phyloP scores from a whole-genome alignment of 2,797 vertebrate species.

The Amphiprion clarkii region DNA sequence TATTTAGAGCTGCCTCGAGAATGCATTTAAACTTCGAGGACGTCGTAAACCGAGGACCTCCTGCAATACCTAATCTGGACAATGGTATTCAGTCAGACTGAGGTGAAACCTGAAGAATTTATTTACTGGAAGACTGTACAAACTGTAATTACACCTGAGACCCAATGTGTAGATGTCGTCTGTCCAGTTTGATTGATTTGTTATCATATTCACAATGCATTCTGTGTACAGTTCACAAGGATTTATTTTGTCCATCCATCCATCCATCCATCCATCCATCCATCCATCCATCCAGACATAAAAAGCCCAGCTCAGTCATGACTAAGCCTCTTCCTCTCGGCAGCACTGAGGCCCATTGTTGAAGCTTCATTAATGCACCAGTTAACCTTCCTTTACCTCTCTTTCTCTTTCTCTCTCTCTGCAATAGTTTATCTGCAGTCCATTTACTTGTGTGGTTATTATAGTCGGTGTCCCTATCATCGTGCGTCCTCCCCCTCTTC shows the following conservation, averaged over 20 bases:
- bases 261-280: conserved; percentile 10
- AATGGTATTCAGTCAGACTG: too few relatives aligned
- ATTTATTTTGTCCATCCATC: background rate
- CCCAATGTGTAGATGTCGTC: background rate
- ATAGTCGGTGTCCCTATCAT: conserved; percentile 26
- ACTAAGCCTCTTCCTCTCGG: conserved; percentile 39
- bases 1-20: too few relatives aligned
- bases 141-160: too few relatives aligned
- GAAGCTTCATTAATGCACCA: conserved; percentile 58
- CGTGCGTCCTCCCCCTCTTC: background rate
- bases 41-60: too few relatives aligned
- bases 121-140: too few relatives aligned
- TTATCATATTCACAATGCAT: background rate
- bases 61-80: too few relatives aligned
- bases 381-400: conserved; percentile 49
- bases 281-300: conserved; percentile 10
- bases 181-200: background rate
- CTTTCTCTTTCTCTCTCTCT: conserved; percentile 18
- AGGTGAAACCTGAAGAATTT: too few relatives aligned
- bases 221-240: background rate
- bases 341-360: conserved; percentile 57
- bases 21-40: too few relatives aligned
- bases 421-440: conserved; percentile 46
- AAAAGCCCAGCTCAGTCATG: conserved; percentile 43
- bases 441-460: conserved; percentile 47